Conservation (phyloP, 1,140 invertebrate genomes). For the Megalonaias nervosa region DNA sequence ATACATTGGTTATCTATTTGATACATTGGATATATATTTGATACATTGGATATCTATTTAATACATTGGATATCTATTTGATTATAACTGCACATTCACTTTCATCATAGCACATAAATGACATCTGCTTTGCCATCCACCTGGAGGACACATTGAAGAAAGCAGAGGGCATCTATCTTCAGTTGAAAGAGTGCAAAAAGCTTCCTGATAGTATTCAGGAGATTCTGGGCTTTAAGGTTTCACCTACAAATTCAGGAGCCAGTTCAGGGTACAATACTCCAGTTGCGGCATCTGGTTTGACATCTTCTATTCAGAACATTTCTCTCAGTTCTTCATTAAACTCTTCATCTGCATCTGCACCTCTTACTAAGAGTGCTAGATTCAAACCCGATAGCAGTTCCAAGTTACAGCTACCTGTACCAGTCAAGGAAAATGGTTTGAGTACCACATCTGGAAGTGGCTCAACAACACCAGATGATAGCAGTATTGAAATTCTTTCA, state of each 20-base stretch:
- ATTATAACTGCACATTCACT: conserved; percentile 11
- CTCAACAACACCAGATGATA: conserved; percentile 59
- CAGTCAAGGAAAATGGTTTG: conserved; percentile 30
- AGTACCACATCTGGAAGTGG: conserved; percentile 41
- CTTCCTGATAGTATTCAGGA: conserved; percentile 59
- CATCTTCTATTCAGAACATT: background rate
- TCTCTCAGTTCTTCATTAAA: too few species aligned
- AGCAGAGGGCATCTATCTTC: conserved; percentile 91
- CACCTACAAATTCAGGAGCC: conserved; percentile 34
- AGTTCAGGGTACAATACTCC: conserved; percentile 41
- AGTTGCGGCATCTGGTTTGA: conserved; percentile 14
- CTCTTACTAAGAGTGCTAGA: conserved; percentile 1
- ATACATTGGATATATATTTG: too few species aligned
- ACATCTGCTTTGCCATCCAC: conserved; percentile 88
- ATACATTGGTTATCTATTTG: too few species aligned
- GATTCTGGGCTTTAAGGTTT: conserved; percentile 54
- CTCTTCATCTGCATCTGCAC: conserved; percentile 21
- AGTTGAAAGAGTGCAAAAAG: conserved; percentile 78
- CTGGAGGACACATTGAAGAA: conserved; percentile 84
- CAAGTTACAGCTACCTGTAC: conserved; percentile 30
- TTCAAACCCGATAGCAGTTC: conserved; percentile 20
- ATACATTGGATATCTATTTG: too few species aligned
- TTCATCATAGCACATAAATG: conserved; percentile 90
- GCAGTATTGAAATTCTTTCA: conserved; percentile 63
- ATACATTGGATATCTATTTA: too few species aligned